Evolutionary conservation across 2,888 invertebrate species (phyloP).

Genomic region (Pandemis cinnamomeana): DNA sequence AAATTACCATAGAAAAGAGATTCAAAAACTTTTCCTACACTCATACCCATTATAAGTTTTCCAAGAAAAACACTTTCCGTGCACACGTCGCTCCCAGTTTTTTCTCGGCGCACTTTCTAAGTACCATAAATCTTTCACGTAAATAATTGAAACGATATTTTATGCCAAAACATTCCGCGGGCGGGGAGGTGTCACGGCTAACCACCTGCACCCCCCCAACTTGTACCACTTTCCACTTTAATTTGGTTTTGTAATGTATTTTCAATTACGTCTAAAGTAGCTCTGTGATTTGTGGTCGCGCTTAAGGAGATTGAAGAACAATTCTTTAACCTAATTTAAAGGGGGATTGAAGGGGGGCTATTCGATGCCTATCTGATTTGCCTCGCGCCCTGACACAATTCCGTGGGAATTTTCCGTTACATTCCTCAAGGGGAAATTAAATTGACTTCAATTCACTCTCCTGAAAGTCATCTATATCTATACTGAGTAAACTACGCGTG

Average conservation of each 20-base stretch:
- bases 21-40: slow-evolving; percentile 80
- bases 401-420: slow-evolving; percentile 31
- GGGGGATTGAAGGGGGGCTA: slow-evolving; percentile 50
- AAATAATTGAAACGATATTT: slow-evolving; percentile 86
- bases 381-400: slow-evolving; percentile 19
- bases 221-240: slow-evolving; percentile 84
- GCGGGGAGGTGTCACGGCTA: slow-evolving; percentile 72
- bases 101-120: slow-evolving; percentile 84
- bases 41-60: slow-evolving; percentile 84
- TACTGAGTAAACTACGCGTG: neutral
- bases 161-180: slow-evolving; percentile 84
- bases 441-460: neutral
- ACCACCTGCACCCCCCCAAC: slow-evolving; percentile 80
- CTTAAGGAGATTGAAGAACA: slow-evolving; percentile 76
- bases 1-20: slow-evolving; percentile 84
- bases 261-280: slow-evolving; percentile 83
- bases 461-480: neutral
- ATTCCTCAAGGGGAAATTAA: slow-evolving; percentile 1
- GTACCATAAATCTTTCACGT: slow-evolving; percentile 84
- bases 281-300: slow-evolving; percentile 78
- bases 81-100: slow-evolving; percentile 83
- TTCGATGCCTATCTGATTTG: slow-evolving; percentile 35
- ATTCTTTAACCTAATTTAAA: slow-evolving; percentile 77
- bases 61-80: slow-evolving; percentile 84
- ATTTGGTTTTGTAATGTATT: slow-evolving; percentile 85